A percentile compares a stretch with the other conserved stretches of the same genome.
These are phyloP conservation scores for Premnoplex brunnescens DNA, from an alignment of 2,797 vertebrate species.

Conservation along the genomic window DNA sequence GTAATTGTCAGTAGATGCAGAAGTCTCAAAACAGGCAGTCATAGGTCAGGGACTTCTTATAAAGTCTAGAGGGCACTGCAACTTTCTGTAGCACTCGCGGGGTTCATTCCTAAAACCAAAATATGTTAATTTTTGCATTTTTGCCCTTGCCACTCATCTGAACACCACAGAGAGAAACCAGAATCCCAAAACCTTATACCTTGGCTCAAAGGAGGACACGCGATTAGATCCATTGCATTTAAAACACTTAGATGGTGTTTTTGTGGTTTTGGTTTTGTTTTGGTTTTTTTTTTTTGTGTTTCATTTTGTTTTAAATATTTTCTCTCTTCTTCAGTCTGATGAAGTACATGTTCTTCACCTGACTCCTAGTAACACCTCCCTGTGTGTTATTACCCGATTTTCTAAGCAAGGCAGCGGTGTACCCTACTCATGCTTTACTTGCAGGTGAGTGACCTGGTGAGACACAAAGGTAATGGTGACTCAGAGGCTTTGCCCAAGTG, in stretches of 20 bases:
- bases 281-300: not conserved
- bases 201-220: not conserved
- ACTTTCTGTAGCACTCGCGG: not conserved
- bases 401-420: not conserved
- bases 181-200: not conserved
- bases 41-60: not conserved
- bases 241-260: not conserved
- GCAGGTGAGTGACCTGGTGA: not conserved
- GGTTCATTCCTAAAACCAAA: not conserved
- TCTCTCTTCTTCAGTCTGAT: not conserved
- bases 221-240: accelerated
- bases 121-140: not conserved
- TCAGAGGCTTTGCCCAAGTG: not conserved
- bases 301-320: not conserved
- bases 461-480: not conserved
- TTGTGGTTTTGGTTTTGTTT: too few relatives aligned
- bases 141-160: not conserved
- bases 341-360: not conserved
- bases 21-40: not conserved
- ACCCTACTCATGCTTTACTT: not conserved
- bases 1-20: not conserved
- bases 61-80: not conserved
- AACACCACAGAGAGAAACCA: not conserved
- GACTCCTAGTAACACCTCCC: not conserved
- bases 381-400: not conserved